Base-by-base conservation (phyloP, 2,797 vertebrate genomes). In the Ara ararauna region DNA sequence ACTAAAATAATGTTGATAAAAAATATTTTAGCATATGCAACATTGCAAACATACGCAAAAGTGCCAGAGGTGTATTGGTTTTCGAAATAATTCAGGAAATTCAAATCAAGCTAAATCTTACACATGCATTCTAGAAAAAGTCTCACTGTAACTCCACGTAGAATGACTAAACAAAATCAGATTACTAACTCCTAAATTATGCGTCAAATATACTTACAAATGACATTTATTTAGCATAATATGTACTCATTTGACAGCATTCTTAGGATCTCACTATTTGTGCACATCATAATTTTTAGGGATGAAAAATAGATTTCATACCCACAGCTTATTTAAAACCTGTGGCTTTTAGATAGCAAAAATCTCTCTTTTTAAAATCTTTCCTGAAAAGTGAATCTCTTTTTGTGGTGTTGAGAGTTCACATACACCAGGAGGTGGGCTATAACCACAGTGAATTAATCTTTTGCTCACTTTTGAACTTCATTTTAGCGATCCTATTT, bases 321-420 rank as follows among this genome's bases (percentile, higher is more conserved):
- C 2, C 2, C 1, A 14, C 3, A 9, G 3, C n/a, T 36, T 62
- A 23, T 45, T 4, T 7, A 32, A 74, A 65, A 34, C 22, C 54
- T 58, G 9, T 60, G n/a, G 22, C n/a, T 36, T 36, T 60, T 36
- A 60, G n/a, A 60, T 60, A 36, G 22, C 56, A 24, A 36, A 58
- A 60, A 11, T 17, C n/a, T 58, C 16, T 17, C 14, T 60, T 24
- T 58, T 34, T 16, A 54, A 48, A 22, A 11, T 29, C 6, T 71
- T 86, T 71, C 32, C 29, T 60, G 19, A 77, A 67, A 80, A 64
- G 2, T 17, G 8, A 23, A 32, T 8, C 1, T 70, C 3, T 85
- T 85, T 66, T 48, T 11, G 4, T 50, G 23, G 8, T 0, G 0
- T 26, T 75, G 26, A 3, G 14, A 4, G 1, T 58, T 89, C 20